Conservation (phyloP, 2,113 vertebrate species). For the Sylvia atricapilla region DNA sequence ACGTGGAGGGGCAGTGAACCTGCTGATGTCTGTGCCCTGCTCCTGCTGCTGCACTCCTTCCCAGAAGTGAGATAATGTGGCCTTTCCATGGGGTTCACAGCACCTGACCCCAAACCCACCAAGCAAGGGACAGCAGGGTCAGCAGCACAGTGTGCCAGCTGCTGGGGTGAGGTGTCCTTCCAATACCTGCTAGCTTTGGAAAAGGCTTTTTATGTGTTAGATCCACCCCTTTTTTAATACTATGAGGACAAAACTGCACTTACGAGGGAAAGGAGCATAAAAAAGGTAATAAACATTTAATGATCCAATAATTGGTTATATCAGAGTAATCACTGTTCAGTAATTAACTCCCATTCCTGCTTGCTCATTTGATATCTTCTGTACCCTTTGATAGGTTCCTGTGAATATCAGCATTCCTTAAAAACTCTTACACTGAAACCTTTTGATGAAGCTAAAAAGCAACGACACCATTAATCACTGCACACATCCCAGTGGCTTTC, state of each 20-base stretch:
- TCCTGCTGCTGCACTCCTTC: neutral
- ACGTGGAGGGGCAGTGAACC: rapidly evolving
- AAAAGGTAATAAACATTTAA: constrained; percentile 84
- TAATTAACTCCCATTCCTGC: constrained; percentile 79
- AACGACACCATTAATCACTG: constrained; percentile 52
- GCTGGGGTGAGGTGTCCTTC: constrained; percentile 40
- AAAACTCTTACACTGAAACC: constrained; percentile 62
- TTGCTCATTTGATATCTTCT: constrained; percentile 69
- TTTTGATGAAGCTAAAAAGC: constrained; percentile 65
- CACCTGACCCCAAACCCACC: neutral
- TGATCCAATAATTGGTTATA: constrained; percentile 83
- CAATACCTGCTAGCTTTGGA: constrained; percentile 29
- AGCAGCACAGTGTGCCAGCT: constrained; percentile 15
- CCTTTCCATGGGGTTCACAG: neutral
- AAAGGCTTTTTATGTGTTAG: constrained; percentile 34
- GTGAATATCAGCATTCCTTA: constrained; percentile 70
- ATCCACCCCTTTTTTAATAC: constrained; percentile 63
- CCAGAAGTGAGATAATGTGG: neutral
- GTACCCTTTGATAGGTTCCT: constrained; percentile 70
- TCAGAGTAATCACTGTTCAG: constrained; percentile 79
- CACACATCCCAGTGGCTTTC: constrained; percentile 4
- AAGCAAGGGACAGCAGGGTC: neutral
- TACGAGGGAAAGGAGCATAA: constrained; percentile 73
- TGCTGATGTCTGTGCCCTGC: neutral
- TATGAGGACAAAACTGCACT: constrained; percentile 72